Evolutionary conservation across 2,888 invertebrate species (phyloP).

Genomic region (Heteropelma amictum): DNA sequence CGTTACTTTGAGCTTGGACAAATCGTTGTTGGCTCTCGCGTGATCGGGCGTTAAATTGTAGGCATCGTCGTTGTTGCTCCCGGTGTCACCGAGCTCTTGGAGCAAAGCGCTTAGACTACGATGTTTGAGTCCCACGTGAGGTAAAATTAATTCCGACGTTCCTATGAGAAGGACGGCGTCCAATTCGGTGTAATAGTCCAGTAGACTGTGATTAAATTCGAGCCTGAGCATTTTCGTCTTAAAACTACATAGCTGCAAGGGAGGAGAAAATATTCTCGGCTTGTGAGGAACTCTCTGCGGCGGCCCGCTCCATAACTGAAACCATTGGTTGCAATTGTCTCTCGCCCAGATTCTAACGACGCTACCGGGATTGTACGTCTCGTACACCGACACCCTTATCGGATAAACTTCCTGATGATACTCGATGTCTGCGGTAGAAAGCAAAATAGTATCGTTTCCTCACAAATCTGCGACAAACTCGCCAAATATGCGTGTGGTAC

Average conservation of each 20-base stretch:
- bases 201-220: slow-evolving; percentile 90
- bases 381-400: slow-evolving; percentile 86
- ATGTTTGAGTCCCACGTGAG: slow-evolving; percentile 66
- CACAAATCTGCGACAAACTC: too few relatives aligned
- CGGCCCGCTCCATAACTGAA: slow-evolving; percentile 87
- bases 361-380: slow-evolving; percentile 92
- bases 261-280: slow-evolving; percentile 88
- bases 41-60: slow-evolving; percentile 74
- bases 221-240: slow-evolving; percentile 83
- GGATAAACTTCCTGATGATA: slow-evolving; percentile 85
- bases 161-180: slow-evolving; percentile 92
- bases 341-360: slow-evolving; percentile 89
- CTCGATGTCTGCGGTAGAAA: slow-evolving; percentile 83
- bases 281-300: slow-evolving; percentile 82
- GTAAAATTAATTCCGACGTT: slow-evolving; percentile 77
- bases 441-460: too few relatives aligned
- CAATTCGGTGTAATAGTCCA: slow-evolving; percentile 92
- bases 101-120: slow-evolving; percentile 70
- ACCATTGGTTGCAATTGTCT: slow-evolving; percentile 81
- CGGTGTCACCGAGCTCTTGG: slow-evolving; percentile 65
- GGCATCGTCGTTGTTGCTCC: slow-evolving; percentile 64
- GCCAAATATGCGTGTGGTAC: too few relatives aligned
- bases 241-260: slow-evolving; percentile 73
- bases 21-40: slow-evolving; percentile 68
- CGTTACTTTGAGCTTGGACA: slow-evolving; percentile 68